Conservation (phyloP, 2,797 vertebrate genomes). For the Tenualosa ilisha region DNA sequence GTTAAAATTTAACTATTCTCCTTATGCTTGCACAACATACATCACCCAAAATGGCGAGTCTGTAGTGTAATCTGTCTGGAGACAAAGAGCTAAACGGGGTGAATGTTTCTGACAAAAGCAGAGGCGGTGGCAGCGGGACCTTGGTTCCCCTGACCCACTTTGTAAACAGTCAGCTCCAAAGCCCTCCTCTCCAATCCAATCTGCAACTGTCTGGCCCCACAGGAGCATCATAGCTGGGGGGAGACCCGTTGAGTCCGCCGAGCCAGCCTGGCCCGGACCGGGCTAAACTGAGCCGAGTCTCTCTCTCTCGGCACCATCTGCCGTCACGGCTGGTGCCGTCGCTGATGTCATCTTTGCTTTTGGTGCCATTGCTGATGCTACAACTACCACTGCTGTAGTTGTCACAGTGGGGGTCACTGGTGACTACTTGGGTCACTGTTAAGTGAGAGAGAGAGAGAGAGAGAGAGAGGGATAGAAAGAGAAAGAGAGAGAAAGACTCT, state of each 20-base stretch:
- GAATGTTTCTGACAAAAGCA: background rate
- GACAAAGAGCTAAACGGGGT: constrained; percentile 4
- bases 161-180: background rate
- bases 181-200: too few relatives aligned
- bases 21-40: background rate
- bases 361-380: background rate
- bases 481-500: too few relatives aligned
- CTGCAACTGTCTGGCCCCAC: background rate
- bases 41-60: background rate
- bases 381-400: background rate
- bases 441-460: background rate
- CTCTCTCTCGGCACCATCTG: background rate
- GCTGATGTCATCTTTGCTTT: background rate
- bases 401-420: background rate
- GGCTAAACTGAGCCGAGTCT: background rate
- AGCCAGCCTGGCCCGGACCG: too few relatives aligned
- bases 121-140: background rate
- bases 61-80: background rate
- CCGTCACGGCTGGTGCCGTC: background rate
- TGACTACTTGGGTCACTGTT: background rate
- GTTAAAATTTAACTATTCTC: background rate
- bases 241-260: background rate
- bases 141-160: background rate
- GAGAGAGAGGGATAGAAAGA: background rate
- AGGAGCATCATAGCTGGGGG: background rate